Conservation (phyloP, 2,888 invertebrate genomes). For the Gortyna flavago region DNA sequence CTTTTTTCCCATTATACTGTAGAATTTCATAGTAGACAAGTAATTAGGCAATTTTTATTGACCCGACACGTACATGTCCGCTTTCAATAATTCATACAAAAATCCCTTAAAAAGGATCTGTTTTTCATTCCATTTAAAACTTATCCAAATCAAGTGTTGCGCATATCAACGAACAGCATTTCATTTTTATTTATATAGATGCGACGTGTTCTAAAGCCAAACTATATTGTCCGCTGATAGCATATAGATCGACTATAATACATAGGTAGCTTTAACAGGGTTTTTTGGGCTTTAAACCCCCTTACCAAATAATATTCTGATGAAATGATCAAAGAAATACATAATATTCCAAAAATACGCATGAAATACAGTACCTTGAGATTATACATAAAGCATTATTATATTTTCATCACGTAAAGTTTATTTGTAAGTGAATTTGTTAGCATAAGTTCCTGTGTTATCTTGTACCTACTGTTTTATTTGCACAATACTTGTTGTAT, state of each 20-base stretch:
- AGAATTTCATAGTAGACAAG: background rate
- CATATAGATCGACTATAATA: background rate
- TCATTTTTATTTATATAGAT: background rate
- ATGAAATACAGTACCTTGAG: constrained; percentile 52
- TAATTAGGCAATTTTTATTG: background rate
- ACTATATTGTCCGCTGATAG: background rate
- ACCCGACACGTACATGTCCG: too few species aligned
- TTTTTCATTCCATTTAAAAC: background rate
- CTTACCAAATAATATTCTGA: constrained; percentile 31
- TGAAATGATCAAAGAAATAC: constrained; percentile 9
- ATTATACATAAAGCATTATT: constrained; percentile 49
- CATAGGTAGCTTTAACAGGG: constrained; percentile 12
- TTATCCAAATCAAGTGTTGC: background rate
- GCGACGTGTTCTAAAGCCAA: background rate
- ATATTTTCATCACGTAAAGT: constrained; percentile 35
- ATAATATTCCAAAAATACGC: constrained; percentile 26
- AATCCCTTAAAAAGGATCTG: background rate
- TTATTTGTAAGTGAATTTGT: constrained; percentile 55
- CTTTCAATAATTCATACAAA: too few species aligned
- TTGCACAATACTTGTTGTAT: constrained; percentile 66
- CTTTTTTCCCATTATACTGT: background rate
- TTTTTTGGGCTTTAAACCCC: background rate
- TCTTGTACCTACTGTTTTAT: constrained; percentile 63
- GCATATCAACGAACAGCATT: background rate
- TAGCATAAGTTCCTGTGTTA: constrained; percentile 69